A percentile compares a stretch with the other conserved stretches of the same genome.
These are phyloP conservation scores for Paraescarpia echinospica DNA, from an alignment of 1,140 invertebrate species.

Conservation along the genomic window DNA sequence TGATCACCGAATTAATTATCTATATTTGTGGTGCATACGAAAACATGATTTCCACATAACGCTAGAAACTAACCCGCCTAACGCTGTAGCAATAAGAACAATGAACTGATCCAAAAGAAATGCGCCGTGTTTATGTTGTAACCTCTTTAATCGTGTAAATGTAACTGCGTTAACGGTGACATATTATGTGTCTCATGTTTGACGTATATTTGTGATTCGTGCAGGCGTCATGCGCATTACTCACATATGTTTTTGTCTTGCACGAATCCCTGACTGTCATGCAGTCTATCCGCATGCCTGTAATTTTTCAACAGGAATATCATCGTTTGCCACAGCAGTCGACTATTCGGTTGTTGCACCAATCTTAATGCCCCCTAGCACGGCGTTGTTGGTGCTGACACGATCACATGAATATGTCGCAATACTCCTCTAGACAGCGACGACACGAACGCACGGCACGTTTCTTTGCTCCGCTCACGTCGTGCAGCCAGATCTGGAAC, in stretches of 20 bases:
- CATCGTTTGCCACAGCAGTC: neutral
- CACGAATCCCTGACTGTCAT: neutral
- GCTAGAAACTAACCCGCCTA: too few relatives aligned
- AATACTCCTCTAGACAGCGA: neutral
- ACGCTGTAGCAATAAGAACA: too few relatives aligned
- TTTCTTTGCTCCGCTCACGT: neutral
- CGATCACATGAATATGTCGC: neutral
- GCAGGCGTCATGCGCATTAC: neutral
- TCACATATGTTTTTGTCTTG: neutral
- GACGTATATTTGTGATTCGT: too few relatives aligned
- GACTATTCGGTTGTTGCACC: neutral
- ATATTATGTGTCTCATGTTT: too few relatives aligned
- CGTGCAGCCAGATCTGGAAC: neutral
- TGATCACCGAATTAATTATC: too few relatives aligned
- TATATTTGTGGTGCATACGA: too few relatives aligned
- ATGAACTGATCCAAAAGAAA: too few relatives aligned
- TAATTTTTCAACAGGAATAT: neutral
- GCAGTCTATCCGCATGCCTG: neutral
- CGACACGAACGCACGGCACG: neutral
- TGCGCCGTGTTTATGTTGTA: too few relatives aligned
- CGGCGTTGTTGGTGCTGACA: neutral
- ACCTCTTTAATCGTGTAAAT: too few relatives aligned
- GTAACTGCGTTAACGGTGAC: too few relatives aligned
- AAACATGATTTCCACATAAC: too few relatives aligned
- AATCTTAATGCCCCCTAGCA: neutral